Evolutionary conservation across 2,113 vertebrate species (phyloP).

Genomic region (Upupa epops): DNA sequence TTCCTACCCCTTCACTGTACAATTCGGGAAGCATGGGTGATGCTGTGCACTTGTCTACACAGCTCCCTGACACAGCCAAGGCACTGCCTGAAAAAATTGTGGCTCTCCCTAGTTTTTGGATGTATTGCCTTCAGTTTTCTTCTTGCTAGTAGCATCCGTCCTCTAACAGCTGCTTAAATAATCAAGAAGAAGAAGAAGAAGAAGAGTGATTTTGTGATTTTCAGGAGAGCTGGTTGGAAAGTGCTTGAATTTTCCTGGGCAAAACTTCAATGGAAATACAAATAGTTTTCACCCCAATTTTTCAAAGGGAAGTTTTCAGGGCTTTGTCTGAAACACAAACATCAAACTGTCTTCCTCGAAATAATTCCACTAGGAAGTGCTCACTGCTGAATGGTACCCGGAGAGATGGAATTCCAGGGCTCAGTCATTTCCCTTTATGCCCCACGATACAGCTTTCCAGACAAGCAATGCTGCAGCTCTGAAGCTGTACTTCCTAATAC

Average conservation of each 20-base stretch:
- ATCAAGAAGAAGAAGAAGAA: neutral
- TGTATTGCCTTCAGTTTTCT: neutral
- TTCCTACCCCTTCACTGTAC: neutral
- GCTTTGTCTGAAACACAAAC: conserved; percentile 38
- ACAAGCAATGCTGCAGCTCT: conserved; percentile 2
- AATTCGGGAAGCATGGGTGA: neutral
- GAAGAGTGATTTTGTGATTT: neutral
- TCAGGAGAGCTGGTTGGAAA: conserved; percentile 33
- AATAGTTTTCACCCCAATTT: conserved; percentile 37
- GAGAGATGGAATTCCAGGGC: neutral
- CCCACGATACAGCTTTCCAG: conserved; percentile 15
- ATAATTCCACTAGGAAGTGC: conserved; percentile 41
- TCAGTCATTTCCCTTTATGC: conserved; percentile 9
- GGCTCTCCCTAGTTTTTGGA: neutral
- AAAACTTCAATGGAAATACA: conserved; percentile 52
- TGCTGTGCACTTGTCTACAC: neutral
- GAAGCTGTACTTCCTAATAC: neutral
- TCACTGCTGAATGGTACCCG: neutral
- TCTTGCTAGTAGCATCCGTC: neutral
- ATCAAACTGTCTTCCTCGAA: conserved; percentile 42
- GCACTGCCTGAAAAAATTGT: neutral
- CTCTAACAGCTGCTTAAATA: conserved; percentile 39
- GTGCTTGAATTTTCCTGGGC: conserved; percentile 49
- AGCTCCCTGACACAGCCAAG: neutral
- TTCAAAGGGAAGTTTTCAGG: conserved; percentile 53